Evolutionary conservation across 2,888 invertebrate species (phyloP).

Genomic region (Pelosia muscerda): DNA sequence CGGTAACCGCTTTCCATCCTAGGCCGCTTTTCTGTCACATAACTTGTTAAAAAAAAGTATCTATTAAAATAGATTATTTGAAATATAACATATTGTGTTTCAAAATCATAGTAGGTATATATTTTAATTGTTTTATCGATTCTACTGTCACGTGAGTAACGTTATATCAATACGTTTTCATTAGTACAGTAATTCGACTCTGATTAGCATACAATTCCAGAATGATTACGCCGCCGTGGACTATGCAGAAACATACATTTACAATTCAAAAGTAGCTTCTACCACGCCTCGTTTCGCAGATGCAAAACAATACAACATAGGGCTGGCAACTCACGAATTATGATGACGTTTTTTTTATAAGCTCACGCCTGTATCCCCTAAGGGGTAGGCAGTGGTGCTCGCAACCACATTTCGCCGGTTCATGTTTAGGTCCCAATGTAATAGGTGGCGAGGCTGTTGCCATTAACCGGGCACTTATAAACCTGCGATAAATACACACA

Average conservation of each 20-base stretch:
- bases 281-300: constrained; percentile 19
- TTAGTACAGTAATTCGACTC: constrained; percentile 2
- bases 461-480: too few relatives aligned
- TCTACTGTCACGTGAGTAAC: neutral
- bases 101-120: neutral
- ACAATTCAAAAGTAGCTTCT: constrained; percentile 51
- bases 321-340: constrained; percentile 25
- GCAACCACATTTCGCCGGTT: too few relatives aligned
- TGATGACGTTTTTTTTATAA: neutral
- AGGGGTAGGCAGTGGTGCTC: too few relatives aligned
- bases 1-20: too few relatives aligned
- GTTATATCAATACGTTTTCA: constrained; percentile 3
- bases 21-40: too few relatives aligned
- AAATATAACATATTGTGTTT: too few relatives aligned
- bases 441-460: too few relatives aligned
- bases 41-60: too few relatives aligned
- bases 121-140: neutral
- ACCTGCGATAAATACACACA: too few relatives aligned
- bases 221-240: constrained; percentile 37
- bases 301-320: constrained; percentile 45
- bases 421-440: too few relatives aligned
- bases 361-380: too few relatives aligned
- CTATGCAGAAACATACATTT: constrained; percentile 50
- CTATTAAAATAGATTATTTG: too few relatives aligned
- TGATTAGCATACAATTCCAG: constrained; percentile 29